Evolutionary conservation across 2,888 invertebrate genomes (phyloP), one percentile per base, ranked within the genome.

Genomic region (Scaeva pyrastri): DNA sequence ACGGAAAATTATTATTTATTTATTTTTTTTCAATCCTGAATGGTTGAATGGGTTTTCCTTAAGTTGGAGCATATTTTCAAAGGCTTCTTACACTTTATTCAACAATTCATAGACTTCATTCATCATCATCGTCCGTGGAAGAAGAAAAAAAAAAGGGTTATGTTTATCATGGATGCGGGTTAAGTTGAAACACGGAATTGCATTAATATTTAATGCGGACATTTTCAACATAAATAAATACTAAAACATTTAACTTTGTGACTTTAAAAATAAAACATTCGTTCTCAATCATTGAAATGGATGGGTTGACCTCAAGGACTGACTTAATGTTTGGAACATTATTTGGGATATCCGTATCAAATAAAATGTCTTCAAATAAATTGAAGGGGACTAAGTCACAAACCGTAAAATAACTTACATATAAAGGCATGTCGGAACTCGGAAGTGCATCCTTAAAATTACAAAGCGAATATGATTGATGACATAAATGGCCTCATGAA

Each of bases 1-100:
- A 23, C n/a, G 23, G 14, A 52, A 52, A 52, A n/a, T 52, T 26
- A 23, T 52, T 26, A n/a, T n/a, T n/a, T n/a, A n/a, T n/a, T n/a
- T n/a, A n/a, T 31, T 52, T 23, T 23, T 23, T 52, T 52, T 26
- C 26, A 52, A 52, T 52, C 23, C 23, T 52, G n/a, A 52, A 52
- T 52, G 23, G 23, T 23, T 26, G 14, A 52, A 26, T 52, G 7
- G 21, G 12, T 12, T 52, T 52, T 52, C 7, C 2, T 1, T 14
- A 14, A 26, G 23, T 12, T 52, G 23, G 52, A 23, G 23, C n/a
- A 52, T 52, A 26, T 26, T 52, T 26, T 52, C 23, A 52, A 26
- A 26, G 52, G 26, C 8, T 52, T 12, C 2, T 6, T 23, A n/a
- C n/a, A n/a, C 1, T 31, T n/a, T n/a, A n/a, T n/a, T n/a, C n/a